These are phyloP conservation scores for Girardinichthys multiradiatus DNA, from an alignment of 2,113 vertebrate species.

Conservation along the genomic window DNA sequence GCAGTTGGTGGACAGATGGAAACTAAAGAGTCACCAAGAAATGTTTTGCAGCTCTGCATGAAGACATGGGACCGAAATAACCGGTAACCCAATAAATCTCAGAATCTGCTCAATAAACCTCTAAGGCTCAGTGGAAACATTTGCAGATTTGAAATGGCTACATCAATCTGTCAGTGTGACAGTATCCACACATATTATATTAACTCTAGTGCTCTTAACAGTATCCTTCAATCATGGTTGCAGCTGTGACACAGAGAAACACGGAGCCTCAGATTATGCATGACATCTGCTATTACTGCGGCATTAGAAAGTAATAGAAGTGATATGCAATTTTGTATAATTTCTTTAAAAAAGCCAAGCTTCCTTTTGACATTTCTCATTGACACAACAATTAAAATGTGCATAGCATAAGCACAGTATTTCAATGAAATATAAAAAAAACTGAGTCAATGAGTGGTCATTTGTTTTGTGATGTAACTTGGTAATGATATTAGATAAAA, in stretches of 20 bases:
- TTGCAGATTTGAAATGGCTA: not conserved
- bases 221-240: not conserved
- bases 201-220: no score
- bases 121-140: not conserved
- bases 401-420: no score
- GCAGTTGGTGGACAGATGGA: slow-evolving; percentile 43
- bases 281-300: no score
- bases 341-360: not conserved
- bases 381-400: no score
- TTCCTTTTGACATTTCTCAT: no score
- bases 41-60: slow-evolving; percentile 32
- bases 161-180: not conserved
- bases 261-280: not conserved
- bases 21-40: slow-evolving; percentile 35
- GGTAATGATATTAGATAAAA: no score
- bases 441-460: no score
- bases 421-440: no score
- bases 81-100: not conserved
- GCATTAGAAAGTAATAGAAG: no score
- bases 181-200: not conserved
- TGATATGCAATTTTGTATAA: not conserved
- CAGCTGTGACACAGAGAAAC: not conserved
- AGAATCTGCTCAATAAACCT: not conserved
- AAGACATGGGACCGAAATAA: not conserved
- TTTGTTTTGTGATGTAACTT: no score